Evolutionary conservation across 2,888 invertebrate species (phyloP), one percentile per base, ranked within the genome.

Genomic region (Laspeyria flexula): DNA sequence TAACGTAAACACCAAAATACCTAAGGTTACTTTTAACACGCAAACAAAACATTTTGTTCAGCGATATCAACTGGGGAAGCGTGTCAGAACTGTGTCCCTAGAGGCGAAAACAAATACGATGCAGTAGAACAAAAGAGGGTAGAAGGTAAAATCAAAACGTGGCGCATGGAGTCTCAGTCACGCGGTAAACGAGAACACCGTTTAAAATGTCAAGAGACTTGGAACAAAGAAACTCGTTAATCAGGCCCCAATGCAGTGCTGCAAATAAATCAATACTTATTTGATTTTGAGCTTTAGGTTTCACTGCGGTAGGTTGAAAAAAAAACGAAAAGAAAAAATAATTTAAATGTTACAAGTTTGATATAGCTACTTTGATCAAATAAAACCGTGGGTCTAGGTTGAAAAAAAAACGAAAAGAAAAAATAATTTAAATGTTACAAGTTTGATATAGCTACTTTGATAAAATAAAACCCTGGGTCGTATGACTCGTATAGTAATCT

Each of bases 171-270:
- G 40, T 49, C 43, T 55, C 56, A 65, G 56, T 60, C 54, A 55
- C 59, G 53, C 46, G 62, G 43, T 33, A 63, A 60, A 62, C 56
- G 53, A 58, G 56, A 39, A 43, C 34, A 49, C 55, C 65, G 48
- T 65, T 67, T 65, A 63, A 59, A 63, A 55, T 33, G 44, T 55
- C 53, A 48, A 49, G 51, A 48, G 43, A 40, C 44, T 27, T 37
- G 41, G 11, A 43, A 40, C 30, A 35, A 60, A 52, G 53, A 70
- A 42, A 47, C 60, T 74, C 61, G 61, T 72, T 69, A 64, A 67
- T 71, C 64, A 65, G 65, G 54, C 64, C 56, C 64, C 45, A 15
- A 54, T 67, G 63, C 63, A 66, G 52, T 55, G 48, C 50, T 10
- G 43, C 41, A 62, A 41, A 58, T 60, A 43, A 54, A 15, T 25